Percentiles rank a stretch among this genome's conserved stretches.
These are phyloP conservation scores for Geopemphigus sp. DNA, from an alignment of 1,140 invertebrate species.

Conservation along the genomic window DNA sequence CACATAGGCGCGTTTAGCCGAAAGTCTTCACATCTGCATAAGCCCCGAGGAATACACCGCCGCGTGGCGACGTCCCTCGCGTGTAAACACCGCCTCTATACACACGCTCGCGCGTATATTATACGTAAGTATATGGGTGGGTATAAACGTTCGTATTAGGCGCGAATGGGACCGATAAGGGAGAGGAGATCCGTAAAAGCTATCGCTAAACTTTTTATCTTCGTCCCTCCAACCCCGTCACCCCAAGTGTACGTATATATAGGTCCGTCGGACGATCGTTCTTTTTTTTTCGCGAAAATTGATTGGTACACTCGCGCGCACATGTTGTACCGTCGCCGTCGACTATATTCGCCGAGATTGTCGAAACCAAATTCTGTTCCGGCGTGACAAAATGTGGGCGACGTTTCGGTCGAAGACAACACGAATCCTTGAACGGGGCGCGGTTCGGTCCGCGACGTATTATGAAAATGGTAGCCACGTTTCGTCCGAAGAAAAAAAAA, in stretches of 20 bases:
- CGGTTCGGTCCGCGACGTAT: too few species aligned
- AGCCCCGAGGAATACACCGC: neutral
- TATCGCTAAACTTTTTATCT: neutral
- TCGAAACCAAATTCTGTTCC: too few species aligned
- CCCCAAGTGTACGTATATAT: neutral
- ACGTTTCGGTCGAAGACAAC: too few species aligned
- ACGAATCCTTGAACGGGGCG: too few species aligned
- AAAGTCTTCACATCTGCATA: constrained; percentile 22
- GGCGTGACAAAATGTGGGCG: too few species aligned
- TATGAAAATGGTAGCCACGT: too few species aligned
- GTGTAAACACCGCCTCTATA: neutral
- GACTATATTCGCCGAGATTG: too few species aligned
- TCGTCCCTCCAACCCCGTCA: too few species aligned
- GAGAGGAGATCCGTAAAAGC: neutral
- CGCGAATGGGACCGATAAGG: too few species aligned
- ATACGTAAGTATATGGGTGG: too few species aligned
- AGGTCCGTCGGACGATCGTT: neutral
- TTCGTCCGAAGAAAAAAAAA: too few species aligned
- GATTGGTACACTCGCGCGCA: neutral
- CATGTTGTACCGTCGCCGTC: neutral
- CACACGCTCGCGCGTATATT: too few species aligned
- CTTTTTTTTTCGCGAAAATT: neutral
- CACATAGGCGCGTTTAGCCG: neutral
- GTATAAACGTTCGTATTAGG: neutral
- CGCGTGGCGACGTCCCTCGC: neutral